phyloP scores from a whole-genome alignment of 2,888 invertebrate genomes.

The Xylota segnis region DNA sequence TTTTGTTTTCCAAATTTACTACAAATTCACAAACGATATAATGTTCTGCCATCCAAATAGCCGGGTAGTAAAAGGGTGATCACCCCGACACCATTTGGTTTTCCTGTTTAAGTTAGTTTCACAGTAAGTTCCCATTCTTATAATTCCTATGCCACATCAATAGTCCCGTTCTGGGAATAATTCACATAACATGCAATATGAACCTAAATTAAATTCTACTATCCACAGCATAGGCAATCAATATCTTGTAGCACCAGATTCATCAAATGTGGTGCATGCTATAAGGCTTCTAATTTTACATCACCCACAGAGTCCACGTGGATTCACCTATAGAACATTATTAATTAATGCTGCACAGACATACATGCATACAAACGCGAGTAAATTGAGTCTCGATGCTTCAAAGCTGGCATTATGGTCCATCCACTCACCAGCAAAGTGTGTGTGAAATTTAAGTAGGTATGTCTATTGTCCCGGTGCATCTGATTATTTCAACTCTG shows the following conservation, averaged over 20 bases:
- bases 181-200: slow-evolving; percentile 8
- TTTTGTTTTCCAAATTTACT: too few relatives aligned
- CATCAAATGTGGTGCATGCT: not conserved
- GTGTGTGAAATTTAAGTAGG: not conserved
- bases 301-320: not conserved
- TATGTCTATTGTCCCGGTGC: not conserved
- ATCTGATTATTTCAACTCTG: not conserved
- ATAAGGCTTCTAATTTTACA: slow-evolving; percentile 7
- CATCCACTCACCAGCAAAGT: not conserved
- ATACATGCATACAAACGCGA: not conserved
- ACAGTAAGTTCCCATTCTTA: not conserved
- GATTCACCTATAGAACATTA: not conserved
- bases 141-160: not conserved
- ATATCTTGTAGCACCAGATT: slow-evolving; percentile 5
- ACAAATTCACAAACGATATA: too few relatives aligned
- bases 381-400: not conserved
- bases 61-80: too few relatives aligned
- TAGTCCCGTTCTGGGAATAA: not conserved
- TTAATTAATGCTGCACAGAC: slow-evolving; percentile 15
- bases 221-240: not conserved
- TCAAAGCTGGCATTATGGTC: not conserved
- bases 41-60: too few relatives aligned
- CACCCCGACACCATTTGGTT: not conserved
- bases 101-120: not conserved
- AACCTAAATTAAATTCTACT: slow-evolving; percentile 1